Evolutionary conservation across 2,888 invertebrate species (phyloP).

Genomic region (Agonopterix subpropinquella): DNA sequence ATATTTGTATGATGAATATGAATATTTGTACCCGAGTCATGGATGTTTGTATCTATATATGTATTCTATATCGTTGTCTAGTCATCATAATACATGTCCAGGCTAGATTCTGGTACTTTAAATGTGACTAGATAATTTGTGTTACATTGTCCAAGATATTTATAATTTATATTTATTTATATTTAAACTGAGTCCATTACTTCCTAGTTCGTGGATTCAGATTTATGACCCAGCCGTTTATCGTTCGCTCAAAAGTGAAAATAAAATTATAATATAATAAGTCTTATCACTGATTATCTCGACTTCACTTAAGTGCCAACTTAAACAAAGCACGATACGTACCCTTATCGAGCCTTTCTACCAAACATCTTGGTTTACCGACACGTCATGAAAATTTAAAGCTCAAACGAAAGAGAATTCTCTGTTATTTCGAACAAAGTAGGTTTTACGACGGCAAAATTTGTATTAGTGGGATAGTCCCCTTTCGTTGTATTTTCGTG

Average conservation of each 20-base stretch:
- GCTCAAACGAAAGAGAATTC: constrained; percentile 10
- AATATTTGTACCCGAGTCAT: too few relatives aligned
- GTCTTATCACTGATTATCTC: constrained; percentile 18
- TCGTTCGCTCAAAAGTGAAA: constrained; percentile 6
- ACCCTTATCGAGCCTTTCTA: constrained; percentile 18
- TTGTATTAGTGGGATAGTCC: constrained; percentile 7
- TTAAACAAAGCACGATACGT: constrained; percentile 23
- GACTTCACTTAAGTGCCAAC: constrained; percentile 22
- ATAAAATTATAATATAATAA: constrained; percentile 14
- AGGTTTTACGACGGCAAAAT: neutral
- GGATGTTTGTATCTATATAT: too few relatives aligned
- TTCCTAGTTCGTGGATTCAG: neutral
- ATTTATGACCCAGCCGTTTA: neutral
- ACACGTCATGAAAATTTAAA: constrained; percentile 12
- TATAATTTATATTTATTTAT: too few relatives aligned
- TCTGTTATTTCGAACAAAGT: constrained; percentile 1
- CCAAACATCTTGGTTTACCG: constrained; percentile 19
- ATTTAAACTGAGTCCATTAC: neutral
- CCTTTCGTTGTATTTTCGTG: constrained; percentile 9
- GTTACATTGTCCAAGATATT: too few relatives aligned
- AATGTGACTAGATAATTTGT: too few relatives aligned
- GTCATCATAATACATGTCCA: too few relatives aligned
- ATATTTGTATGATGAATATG: too few relatives aligned
- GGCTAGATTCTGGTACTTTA: too few relatives aligned
- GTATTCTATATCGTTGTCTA: too few relatives aligned